phyloP scores from a whole-genome alignment of 2,888 invertebrate genomes.

The Tuta absoluta region DNA sequence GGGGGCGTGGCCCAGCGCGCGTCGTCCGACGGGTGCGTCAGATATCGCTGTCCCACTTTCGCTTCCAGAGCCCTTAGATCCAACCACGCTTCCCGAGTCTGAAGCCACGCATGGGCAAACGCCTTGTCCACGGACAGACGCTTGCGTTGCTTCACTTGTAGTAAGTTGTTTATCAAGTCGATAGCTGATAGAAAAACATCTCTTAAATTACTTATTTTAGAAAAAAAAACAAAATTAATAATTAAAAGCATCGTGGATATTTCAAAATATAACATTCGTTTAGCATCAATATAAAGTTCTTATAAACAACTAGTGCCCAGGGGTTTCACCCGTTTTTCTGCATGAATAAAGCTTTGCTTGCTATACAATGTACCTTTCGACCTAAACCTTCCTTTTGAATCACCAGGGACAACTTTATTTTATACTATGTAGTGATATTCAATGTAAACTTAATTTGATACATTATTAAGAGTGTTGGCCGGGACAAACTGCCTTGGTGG shows the following conservation, averaged over 20 bases:
- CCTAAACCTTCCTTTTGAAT: too few species aligned
- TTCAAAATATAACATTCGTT: too few species aligned
- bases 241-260: too few species aligned
- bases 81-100: slow-evolving; percentile 97
- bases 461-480: not conserved
- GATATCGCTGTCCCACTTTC: slow-evolving; percentile 64
- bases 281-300: too few species aligned
- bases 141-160: slow-evolving; percentile 98
- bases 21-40: slow-evolving; percentile 72
- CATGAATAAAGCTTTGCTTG: too few species aligned
- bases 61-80: slow-evolving; percentile 94
- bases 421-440: too few species aligned
- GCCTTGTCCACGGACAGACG: slow-evolving; percentile 98
- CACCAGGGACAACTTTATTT: too few species aligned
- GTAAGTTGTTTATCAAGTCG: slow-evolving; percentile 97
- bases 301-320: too few species aligned
- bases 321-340: too few species aligned
- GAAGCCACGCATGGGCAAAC: slow-evolving; percentile 96
- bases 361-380: too few species aligned
- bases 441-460: not conserved
- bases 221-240: not conserved
- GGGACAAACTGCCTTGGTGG: not conserved
- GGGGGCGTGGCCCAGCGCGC: slow-evolving; percentile 32
- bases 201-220: not conserved
- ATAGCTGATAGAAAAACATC: slow-evolving; percentile 86